Evolutionary conservation across 2,113 vertebrate species (phyloP), one percentile per base, ranked within the genome.

Genomic region (Brachirus orientalis): DNA sequence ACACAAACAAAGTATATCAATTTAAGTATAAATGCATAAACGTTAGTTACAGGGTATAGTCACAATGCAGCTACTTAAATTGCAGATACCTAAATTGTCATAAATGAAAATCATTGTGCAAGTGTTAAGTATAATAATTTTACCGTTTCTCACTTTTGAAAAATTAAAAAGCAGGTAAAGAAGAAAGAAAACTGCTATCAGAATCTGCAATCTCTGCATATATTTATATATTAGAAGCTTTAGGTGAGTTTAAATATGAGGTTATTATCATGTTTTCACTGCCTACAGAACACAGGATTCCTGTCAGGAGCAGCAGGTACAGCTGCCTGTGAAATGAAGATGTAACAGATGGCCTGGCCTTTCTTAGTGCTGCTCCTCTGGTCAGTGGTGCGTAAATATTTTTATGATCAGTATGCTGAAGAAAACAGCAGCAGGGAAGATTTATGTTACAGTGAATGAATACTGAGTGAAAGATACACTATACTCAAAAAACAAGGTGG

Each of bases 301-400:
- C 14, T 46, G 14, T 75, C 47, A 65, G 50, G 20, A 47, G 56
- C 57, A 59, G 70, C 36, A 52, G 43, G 63, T 75, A 37, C 0
- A 1, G 10, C 48, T 61, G 48, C 58, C 22, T 59, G 44, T 35
- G 33, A 65, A 1, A 22, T 6, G 19, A 44, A 62, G 52, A 41
- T 43, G 20, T n/a, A 68, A 63, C 77, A 78, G 56, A 83, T 72
- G 77, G 73, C 44, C 47, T 10, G 3, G 57, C 58, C 35, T 51
- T 46, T 62, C 9, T 60, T 6, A 46, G 61, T 69, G 63, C 43
- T 72, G 68, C 43, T 69, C 36, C 17, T 60, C 47, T 52, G 58
- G 48, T 70, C 57, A 71, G 47, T 53, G 68, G 37, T 1, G 46
- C 73, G 63, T 70, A 50, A 73, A 55, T 46, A 67, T 41, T 53